These are phyloP conservation scores for Callionymus lyra DNA, from an alignment of 2,113 vertebrate species.

Conservation along the genomic window DNA sequence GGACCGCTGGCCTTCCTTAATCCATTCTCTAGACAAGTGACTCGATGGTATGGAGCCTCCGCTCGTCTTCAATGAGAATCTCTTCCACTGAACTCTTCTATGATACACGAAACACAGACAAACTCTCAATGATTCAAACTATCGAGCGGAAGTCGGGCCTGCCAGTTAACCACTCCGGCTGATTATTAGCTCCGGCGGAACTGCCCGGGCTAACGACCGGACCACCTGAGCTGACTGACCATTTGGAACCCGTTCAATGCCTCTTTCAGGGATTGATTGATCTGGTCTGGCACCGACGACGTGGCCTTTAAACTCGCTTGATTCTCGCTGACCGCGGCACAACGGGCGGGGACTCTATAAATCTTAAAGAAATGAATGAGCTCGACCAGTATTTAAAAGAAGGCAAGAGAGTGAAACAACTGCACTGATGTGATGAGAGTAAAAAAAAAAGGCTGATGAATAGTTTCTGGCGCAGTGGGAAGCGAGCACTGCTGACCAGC, in stretches of 20 bases:
- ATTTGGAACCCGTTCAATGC: slow-evolving; percentile 20
- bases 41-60: too few relatives aligned
- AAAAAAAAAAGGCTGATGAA: too few relatives aligned
- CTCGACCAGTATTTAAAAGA: too few relatives aligned
- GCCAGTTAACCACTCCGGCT: slow-evolving; percentile 36
- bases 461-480: too few relatives aligned
- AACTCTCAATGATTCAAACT: slow-evolving; percentile 5
- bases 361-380: neutral
- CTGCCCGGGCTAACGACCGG: slow-evolving; percentile 1
- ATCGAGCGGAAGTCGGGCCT: slow-evolving; percentile 24
- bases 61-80: too few relatives aligned
- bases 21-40: too few relatives aligned
- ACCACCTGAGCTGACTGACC: slow-evolving; percentile 26
- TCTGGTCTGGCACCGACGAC: slow-evolving; percentile 19
- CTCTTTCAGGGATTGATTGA: slow-evolving; percentile 24
- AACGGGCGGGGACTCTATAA: neutral
- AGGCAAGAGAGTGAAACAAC: too few relatives aligned
- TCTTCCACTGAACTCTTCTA: too few relatives aligned
- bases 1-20: too few relatives aligned
- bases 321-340: neutral
- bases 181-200: slow-evolving; percentile 19
- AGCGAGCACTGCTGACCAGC: too few relatives aligned
- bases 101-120: slow-evolving; percentile 6
- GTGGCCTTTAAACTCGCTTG: slow-evolving; percentile 12
- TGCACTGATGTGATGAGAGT: too few relatives aligned